These are phyloP conservation scores for Erannis defoliaria DNA, from an alignment of 2,888 invertebrate species.

Conservation along the genomic window DNA sequence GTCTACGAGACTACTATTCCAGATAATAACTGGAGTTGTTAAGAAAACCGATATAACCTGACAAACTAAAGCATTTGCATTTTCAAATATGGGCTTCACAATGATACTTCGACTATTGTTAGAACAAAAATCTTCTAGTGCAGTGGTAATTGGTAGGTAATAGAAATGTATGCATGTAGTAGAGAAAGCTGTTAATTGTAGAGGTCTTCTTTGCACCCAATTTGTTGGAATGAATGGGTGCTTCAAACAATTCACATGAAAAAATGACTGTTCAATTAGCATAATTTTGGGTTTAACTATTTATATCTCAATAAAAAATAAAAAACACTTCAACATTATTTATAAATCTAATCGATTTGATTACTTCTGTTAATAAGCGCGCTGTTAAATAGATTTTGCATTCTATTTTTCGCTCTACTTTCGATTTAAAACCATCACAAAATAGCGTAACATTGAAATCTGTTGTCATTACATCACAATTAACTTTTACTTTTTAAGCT, in stretches of 20 bases:
- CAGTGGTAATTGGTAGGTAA: constrained; percentile 2
- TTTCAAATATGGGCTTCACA: not conserved
- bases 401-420: constrained; percentile 3
- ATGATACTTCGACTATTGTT: not conserved
- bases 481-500: constrained; percentile 60
- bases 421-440: constrained; percentile 37
- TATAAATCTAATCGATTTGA: not conserved
- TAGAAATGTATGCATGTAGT: not conserved
- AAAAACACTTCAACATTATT: not conserved
- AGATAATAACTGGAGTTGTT: too few species aligned
- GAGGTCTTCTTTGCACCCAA: constrained; percentile 5
- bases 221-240: constrained; percentile 23
- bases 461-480: constrained; percentile 55
- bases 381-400: not conserved
- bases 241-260: constrained; percentile 19
- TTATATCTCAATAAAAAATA: not conserved
- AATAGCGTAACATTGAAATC: constrained; percentile 48
- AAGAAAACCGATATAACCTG: not conserved
- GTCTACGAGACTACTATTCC: too few species aligned
- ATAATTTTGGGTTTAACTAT: not conserved
- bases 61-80: too few species aligned
- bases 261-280: constrained; percentile 10
- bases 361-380: not conserved
- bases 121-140: constrained; percentile 9
- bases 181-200: constrained; percentile 22